Percentiles rank a stretch among this genome's conserved stretches.
Evolutionary conservation across 1,140 invertebrate genomes (phyloP).

Genomic region (Listronotus bonariensis): DNA sequence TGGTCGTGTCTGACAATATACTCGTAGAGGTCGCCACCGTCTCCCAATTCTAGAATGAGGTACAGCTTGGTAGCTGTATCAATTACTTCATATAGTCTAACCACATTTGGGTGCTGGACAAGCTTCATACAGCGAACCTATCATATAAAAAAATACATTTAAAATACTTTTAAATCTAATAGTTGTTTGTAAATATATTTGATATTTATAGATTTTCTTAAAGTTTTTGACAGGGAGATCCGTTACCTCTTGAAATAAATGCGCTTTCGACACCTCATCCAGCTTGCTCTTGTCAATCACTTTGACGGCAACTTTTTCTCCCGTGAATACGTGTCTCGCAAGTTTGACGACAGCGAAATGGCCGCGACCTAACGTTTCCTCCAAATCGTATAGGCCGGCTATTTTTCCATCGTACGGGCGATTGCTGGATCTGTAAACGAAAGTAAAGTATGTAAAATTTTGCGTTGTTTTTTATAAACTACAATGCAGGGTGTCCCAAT

Average conservation of each 20-base stretch:
- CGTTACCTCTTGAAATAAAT: conserved; percentile 93
- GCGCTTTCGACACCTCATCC: conserved; percentile 93
- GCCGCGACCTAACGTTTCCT: conserved; percentile 90
- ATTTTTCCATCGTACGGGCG: conserved; percentile 61
- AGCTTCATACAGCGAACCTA: conserved; percentile 97
- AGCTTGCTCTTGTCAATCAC: conserved; percentile 98
- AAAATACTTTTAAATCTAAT: no score
- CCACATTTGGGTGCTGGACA: conserved; percentile 98
- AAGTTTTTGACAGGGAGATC: no score
- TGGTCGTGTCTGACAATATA: conserved; percentile 97
- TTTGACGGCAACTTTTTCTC: conserved; percentile 95
- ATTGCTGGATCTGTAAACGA: conserved; percentile 15
- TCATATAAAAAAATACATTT: conserved; percentile 49
- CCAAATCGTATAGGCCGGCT: conserved; percentile 94
- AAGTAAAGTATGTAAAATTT: no score
- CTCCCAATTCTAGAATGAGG: conserved; percentile 96
- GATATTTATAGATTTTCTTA: no score
- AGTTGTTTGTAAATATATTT: no score
- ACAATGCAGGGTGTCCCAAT: no score
- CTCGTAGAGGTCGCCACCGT: conserved; percentile 98
- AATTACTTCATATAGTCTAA: conserved; percentile 97
- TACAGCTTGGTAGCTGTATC: conserved; percentile 97
- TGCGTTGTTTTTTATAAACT: no score
- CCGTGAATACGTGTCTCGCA: conserved; percentile 97
- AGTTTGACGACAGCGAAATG: conserved; percentile 99